Evolutionary conservation across 2,888 invertebrate genomes (phyloP).

Genomic region (Cataglyphis livida): DNA sequence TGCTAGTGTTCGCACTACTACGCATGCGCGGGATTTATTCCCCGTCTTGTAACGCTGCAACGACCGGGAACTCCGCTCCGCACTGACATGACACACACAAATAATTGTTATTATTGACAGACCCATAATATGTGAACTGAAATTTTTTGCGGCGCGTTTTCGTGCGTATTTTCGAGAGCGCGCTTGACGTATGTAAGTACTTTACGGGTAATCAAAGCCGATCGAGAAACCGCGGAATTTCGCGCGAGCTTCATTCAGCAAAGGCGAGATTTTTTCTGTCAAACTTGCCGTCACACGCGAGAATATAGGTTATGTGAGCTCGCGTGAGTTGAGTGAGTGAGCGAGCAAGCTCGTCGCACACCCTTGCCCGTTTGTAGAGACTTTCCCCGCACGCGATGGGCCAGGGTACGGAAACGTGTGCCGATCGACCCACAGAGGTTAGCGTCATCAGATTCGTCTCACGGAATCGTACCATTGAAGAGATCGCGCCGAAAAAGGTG

Average conservation of each 20-base stretch:
- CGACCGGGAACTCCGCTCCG: constrained; percentile 12
- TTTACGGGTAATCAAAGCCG: constrained; percentile 25
- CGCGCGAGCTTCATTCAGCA: constrained; percentile 60
- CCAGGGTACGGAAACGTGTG: constrained; percentile 83
- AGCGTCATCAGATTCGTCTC: constrained; percentile 85
- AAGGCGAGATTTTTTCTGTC: constrained; percentile 56
- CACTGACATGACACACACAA: constrained; percentile 80
- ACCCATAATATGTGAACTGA: constrained; percentile 75
- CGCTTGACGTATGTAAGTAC: constrained; percentile 67
- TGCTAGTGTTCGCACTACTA: background rate
- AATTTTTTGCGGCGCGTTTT: constrained; percentile 60
- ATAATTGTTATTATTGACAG: constrained; percentile 80
- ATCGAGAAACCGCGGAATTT: constrained; percentile 33
- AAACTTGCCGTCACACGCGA: constrained; percentile 54
- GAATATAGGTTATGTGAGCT: constrained; percentile 77
- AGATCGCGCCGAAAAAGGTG: constrained; percentile 85
- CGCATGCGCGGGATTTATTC: background rate
- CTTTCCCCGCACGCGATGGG: constrained; percentile 78
- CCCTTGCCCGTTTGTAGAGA: constrained; percentile 5
- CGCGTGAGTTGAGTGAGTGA: constrained; percentile 19
- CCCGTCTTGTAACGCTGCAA: background rate
- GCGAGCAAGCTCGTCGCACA: constrained; percentile 7
- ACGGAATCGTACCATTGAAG: constrained; percentile 84
- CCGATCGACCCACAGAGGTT: constrained; percentile 84
- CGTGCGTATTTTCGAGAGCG: constrained; percentile 67